phyloP scores from a whole-genome alignment of 2,797 vertebrate genomes.

The Amblyraja radiata region DNA sequence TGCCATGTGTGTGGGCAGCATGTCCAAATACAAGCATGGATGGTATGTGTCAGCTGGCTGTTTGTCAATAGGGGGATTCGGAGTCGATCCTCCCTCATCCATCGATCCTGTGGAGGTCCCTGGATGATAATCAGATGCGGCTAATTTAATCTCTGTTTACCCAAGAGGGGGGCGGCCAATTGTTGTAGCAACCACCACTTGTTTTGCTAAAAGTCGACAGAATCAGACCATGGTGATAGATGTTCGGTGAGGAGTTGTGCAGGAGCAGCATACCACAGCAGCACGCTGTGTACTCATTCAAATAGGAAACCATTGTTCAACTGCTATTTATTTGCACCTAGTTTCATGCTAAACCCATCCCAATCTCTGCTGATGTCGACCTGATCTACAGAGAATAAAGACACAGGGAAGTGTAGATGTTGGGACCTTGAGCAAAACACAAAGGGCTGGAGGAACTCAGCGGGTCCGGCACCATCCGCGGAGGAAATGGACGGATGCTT shows the following conservation, averaged over 20 bases:
- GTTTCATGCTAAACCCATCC: neutral
- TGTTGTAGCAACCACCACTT: neutral
- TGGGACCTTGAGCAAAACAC: too few relatives aligned
- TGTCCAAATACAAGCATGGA: neutral
- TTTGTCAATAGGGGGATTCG: neutral
- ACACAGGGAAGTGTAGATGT: too few relatives aligned
- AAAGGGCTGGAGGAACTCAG: too few relatives aligned
- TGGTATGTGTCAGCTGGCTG: neutral
- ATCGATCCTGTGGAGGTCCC: neutral
- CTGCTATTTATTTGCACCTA: neutral
- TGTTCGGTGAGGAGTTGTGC: neutral
- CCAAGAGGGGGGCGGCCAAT: neutral
- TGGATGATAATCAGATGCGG: neutral
- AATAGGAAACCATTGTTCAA: neutral
- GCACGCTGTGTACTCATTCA: neutral
- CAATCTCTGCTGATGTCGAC: too few relatives aligned
- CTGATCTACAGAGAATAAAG: too few relatives aligned
- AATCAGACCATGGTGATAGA: neutral
- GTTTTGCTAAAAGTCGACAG: neutral
- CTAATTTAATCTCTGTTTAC: neutral
- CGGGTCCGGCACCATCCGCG: too few relatives aligned
- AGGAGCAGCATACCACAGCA: neutral
- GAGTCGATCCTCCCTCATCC: neutral
- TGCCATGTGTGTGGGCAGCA: neutral
- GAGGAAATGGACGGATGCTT: too few relatives aligned